Evolutionary conservation across 2,797 vertebrate species (phyloP).

Genomic region (Pempheris klunzingeri): DNA sequence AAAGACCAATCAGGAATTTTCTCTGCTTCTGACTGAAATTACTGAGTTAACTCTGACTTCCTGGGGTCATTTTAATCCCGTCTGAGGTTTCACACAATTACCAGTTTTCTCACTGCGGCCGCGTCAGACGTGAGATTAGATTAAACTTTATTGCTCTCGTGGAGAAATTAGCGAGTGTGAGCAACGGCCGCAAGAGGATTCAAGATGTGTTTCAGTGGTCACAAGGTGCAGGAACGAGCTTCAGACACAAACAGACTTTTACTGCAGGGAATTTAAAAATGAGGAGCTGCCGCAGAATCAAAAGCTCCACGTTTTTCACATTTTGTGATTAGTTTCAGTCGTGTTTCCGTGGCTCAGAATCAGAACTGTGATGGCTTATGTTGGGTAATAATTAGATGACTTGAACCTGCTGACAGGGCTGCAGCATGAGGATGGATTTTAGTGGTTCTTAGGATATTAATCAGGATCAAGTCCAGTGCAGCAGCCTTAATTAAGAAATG

Average conservation of each 20-base stretch:
- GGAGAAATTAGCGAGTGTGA: not conserved
- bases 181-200: not conserved
- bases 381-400: not conserved
- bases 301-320: not conserved
- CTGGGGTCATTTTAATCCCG: slow-evolving; percentile 21
- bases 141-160: not conserved
- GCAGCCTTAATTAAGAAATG: no score
- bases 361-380: not conserved
- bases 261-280: not conserved
- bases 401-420: not conserved
- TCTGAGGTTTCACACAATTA: slow-evolving; percentile 15
- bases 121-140: not conserved
- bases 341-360: not conserved
- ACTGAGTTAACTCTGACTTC: slow-evolving; percentile 1
- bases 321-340: not conserved
- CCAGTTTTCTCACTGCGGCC: not conserved
- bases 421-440: not conserved
- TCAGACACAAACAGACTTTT: not conserved
- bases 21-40: not conserved
- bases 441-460: not conserved
- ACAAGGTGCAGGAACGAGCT: not conserved
- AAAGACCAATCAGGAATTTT: not conserved
- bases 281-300: not conserved
- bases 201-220: not conserved
- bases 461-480: not conserved